These are phyloP conservation scores for Macaria notata DNA, from an alignment of 2,888 invertebrate genomes.

Conservation along the genomic window DNA sequence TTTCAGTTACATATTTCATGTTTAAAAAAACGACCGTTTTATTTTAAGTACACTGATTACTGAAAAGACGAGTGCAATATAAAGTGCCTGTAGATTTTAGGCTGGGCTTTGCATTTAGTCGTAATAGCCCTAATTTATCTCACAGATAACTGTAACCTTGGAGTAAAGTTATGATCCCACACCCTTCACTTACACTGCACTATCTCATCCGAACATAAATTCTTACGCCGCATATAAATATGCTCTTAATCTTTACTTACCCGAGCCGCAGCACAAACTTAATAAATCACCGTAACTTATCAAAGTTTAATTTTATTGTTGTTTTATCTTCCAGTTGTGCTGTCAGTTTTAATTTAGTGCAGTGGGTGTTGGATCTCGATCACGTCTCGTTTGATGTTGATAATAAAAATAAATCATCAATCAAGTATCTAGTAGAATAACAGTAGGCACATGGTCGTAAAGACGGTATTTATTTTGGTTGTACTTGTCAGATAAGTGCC, in stretches of 20 bases:
- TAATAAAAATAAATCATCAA: constrained; percentile 53
- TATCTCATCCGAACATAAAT: constrained; percentile 12
- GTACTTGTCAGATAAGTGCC: constrained; percentile 21
- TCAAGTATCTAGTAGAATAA: constrained; percentile 36
- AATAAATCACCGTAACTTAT: constrained; percentile 50
- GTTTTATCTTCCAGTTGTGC: constrained; percentile 42
- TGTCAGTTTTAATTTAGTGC: constrained; percentile 33
- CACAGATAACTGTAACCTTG: neutral
- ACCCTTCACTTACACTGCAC: constrained; percentile 3
- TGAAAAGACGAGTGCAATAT: too few relatives aligned
- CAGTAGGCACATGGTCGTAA: constrained; percentile 29
- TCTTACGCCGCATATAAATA: constrained; percentile 10
- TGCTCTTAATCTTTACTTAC: constrained; percentile 19
- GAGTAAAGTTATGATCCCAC: constrained; percentile 1
- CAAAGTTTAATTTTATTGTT: constrained; percentile 52
- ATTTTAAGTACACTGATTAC: too few relatives aligned
- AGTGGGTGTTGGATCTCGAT: constrained; percentile 19
- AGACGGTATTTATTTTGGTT: constrained; percentile 27
- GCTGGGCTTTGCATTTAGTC: too few relatives aligned
- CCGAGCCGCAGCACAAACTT: constrained; percentile 10
- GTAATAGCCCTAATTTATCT: neutral
- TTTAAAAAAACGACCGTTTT: too few relatives aligned
- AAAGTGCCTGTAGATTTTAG: too few relatives aligned
- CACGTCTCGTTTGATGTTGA: constrained; percentile 37
- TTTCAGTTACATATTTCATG: too few relatives aligned